A percentile compares a stretch with the other conserved stretches of the same genome.
Evolutionary conservation across 2,888 invertebrate genomes (phyloP).

Genomic region (Neoaliturus tenellus): DNA sequence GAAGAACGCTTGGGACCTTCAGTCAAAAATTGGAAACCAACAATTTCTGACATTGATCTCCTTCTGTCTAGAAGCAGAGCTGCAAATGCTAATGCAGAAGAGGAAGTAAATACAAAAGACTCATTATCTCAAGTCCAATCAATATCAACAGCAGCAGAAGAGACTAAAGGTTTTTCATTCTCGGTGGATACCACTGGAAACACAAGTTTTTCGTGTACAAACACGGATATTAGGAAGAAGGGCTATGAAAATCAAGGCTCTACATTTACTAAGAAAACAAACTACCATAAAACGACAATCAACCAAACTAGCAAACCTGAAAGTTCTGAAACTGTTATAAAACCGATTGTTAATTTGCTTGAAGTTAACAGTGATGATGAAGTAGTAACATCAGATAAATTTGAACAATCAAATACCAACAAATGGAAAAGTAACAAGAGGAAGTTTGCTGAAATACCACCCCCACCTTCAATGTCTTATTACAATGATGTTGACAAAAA

Average conservation of each 20-base stretch:
- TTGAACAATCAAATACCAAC: background rate
- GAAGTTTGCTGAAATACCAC: slow-evolving; percentile 76
- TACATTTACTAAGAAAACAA: background rate
- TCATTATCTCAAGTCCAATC: background rate
- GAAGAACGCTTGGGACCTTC: background rate
- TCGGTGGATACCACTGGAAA: background rate
- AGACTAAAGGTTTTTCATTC: background rate
- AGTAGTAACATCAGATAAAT: background rate
- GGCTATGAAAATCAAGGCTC: background rate
- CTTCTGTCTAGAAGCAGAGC: slow-evolving; percentile 14
- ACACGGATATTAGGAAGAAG: background rate
- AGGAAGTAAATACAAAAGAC: background rate
- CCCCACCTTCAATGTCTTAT: slow-evolving; percentile 74
- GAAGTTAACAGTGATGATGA: background rate
- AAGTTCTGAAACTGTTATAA: background rate
- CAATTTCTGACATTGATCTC: background rate
- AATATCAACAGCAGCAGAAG: background rate
- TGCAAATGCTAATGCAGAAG: background rate
- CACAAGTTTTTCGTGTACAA: background rate
- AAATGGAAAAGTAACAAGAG: slow-evolving; percentile 59
- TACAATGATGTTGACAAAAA: background rate
- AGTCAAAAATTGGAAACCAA: background rate
- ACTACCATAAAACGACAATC: background rate
- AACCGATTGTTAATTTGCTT: slow-evolving; percentile 1
- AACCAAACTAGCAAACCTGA: background rate